These are phyloP conservation scores for Edolisoma coerulescens DNA, from an alignment of 2,113 vertebrate genomes.

Conservation along the genomic window DNA sequence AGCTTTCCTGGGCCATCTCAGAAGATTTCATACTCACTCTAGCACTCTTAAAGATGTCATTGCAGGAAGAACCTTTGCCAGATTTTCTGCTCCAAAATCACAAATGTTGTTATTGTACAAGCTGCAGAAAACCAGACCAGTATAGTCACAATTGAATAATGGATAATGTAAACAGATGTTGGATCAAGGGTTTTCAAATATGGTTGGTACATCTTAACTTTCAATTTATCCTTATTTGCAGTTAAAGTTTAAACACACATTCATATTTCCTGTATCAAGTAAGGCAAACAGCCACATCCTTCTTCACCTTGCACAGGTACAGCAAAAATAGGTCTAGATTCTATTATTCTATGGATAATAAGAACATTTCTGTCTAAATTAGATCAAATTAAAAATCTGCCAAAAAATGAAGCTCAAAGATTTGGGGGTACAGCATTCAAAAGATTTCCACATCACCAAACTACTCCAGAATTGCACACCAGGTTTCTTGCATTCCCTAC, in stretches of 20 bases:
- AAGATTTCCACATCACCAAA: not conserved
- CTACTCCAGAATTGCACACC: not conserved
- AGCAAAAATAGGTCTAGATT: not conserved
- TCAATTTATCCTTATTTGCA: not conserved
- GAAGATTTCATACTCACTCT: constrained; percentile 80
- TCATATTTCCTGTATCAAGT: not conserved
- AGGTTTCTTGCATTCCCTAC: not conserved
- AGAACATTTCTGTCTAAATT: not conserved
- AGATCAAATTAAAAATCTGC: not conserved
- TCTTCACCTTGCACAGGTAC: not conserved
- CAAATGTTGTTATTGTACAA: constrained; percentile 88
- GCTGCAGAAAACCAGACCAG: constrained; percentile 63
- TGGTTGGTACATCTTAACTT: not conserved
- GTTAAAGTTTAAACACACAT: not conserved
- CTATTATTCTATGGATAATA: not conserved
- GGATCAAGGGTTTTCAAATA: not conserved
- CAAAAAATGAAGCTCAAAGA: not conserved
- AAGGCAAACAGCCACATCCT: not conserved
- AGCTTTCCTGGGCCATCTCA: not conserved
- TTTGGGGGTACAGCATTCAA: not conserved
- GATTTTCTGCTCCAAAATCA: constrained; percentile 83
- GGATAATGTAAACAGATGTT: not conserved
- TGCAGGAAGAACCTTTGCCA: constrained; percentile 82
- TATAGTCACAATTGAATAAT: not conserved
- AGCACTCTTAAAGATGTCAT: constrained; percentile 83